These are phyloP conservation scores for Sakesphorus luctuosus DNA, from an alignment of 2,113 vertebrate species.

Conservation along the genomic window DNA sequence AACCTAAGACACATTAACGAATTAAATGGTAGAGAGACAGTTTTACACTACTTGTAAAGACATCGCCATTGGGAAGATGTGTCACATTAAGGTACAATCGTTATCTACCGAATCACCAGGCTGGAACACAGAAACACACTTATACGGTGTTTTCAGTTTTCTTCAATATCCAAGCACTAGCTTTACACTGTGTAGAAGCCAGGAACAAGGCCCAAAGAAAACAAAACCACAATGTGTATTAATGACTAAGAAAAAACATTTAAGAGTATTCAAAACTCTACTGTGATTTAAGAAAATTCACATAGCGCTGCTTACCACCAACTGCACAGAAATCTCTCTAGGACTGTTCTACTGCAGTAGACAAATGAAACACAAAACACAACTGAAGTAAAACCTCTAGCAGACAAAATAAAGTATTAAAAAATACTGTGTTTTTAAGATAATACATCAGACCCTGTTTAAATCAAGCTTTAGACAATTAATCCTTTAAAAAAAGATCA, in stretches of 20 bases:
- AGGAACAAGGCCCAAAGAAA: background rate
- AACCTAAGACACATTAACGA: background rate
- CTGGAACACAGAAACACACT: background rate
- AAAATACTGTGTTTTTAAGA: background rate
- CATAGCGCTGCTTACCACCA: background rate
- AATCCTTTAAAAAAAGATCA: background rate
- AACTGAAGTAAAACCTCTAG: background rate
- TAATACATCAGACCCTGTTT: background rate
- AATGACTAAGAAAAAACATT: background rate
- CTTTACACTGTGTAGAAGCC: background rate
- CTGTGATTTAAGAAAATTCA: background rate
- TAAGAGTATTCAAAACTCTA: background rate
- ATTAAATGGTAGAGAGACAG: background rate
- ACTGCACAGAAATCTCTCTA: background rate
- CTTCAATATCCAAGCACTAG: background rate
- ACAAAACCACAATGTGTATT: background rate
- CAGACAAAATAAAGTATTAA: background rate
- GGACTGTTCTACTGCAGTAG: background rate
- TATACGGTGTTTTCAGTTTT: background rate
- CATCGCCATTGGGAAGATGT: background rate
- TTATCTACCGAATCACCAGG: background rate
- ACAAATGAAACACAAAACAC: background rate
- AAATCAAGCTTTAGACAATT: background rate
- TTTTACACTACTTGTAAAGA: background rate
- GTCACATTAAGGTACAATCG: background rate